Base-by-base conservation (phyloP, 2,888 invertebrate species). In the Archips crataeganus region DNA sequence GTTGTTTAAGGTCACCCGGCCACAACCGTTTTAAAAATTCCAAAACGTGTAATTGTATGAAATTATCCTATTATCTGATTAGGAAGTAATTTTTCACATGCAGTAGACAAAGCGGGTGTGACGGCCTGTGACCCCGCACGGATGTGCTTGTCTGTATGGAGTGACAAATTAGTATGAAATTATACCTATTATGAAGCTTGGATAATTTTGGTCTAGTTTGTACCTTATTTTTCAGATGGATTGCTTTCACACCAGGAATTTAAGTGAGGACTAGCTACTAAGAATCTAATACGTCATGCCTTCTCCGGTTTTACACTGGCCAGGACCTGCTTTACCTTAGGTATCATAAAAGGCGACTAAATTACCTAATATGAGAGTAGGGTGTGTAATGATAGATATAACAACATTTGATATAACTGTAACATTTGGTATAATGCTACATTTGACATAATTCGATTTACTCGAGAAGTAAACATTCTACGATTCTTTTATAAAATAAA, bases 61-160 rank as follows among this genome's bases (percentile, higher is more conserved):
- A 81, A 85, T 81, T 76, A 80, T 78, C 77, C 77, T 71, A 83
- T 87, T 88, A 90, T 92, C 89, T 83, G 89, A 91, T 90, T 90
- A 90, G 93, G 92, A 93, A 91, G 91, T 87, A 77, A 86, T 90
- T 86, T 88, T 87, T 87, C 81, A 84, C 81, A 77, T 79, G 77
- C 60, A 72, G 72, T 69, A 81, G 85, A 89, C 86, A 87, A 88
- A 84, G 82, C 77, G 69, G 80, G 80, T 79, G 82, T 83, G 83
- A 84, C 80, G 76, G 81, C 74, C 79, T 81, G 79, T 81, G 84
- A 84, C 65, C 71, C 49, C 62, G 36, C 42, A 5, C 79, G 79
- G 77, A 79, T 80, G 79, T 79, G 74, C 74, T 61, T 34, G 74
- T 74, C 74, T 64, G 69, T 66, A 36, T 49, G 47, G 70, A 74